Conservation (phyloP, 2,888 invertebrate species). For the Sphaeridia pumilis region DNA sequence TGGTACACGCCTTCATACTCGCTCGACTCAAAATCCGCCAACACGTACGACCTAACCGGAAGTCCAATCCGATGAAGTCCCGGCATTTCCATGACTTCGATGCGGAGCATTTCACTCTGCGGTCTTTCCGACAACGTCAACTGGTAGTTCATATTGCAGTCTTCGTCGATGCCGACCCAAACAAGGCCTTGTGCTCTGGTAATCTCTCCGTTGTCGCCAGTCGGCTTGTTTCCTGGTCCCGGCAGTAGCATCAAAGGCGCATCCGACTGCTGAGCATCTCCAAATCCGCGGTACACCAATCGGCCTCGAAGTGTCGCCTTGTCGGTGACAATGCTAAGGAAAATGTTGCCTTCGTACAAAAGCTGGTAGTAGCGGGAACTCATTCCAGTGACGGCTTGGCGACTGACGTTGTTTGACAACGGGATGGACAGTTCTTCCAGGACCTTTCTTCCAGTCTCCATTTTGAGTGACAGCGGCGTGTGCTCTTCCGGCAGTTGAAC, state of each 20-base stretch:
- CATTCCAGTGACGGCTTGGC: conserved; percentile 50
- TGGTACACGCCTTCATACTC: conserved; percentile 33
- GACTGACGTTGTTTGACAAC: conserved; percentile 27
- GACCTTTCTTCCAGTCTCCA: conserved; percentile 36
- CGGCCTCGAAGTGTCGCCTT: conserved; percentile 54
- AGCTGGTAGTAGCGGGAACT: conserved; percentile 71
- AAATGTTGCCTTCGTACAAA: conserved; percentile 66
- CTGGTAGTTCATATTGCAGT: conserved; percentile 35
- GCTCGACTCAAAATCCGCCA: conserved; percentile 35
- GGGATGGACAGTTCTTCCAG: conserved; percentile 34
- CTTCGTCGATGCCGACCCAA: conserved; percentile 34
- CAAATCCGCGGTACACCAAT: conserved; percentile 56
- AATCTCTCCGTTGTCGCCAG: conserved; percentile 20
- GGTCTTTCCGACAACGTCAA: conserved; percentile 34
- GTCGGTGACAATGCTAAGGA: conserved; percentile 58
- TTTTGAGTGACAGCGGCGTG: conserved; percentile 27
- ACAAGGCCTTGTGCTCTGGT: conserved; percentile 32
- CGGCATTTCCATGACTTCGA: conserved; percentile 35
- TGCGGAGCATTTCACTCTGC: conserved; percentile 33
- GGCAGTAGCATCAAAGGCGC: conserved; percentile 33
- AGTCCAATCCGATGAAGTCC: conserved; percentile 34
- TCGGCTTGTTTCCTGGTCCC: conserved; percentile 15
- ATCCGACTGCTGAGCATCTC: conserved; percentile 47
- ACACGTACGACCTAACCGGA: conserved; percentile 29
- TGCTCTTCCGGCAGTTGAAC: conserved; percentile 33